phyloP scores from a whole-genome alignment of 2,797 vertebrate genomes.

The Numenius phaeopus region DNA sequence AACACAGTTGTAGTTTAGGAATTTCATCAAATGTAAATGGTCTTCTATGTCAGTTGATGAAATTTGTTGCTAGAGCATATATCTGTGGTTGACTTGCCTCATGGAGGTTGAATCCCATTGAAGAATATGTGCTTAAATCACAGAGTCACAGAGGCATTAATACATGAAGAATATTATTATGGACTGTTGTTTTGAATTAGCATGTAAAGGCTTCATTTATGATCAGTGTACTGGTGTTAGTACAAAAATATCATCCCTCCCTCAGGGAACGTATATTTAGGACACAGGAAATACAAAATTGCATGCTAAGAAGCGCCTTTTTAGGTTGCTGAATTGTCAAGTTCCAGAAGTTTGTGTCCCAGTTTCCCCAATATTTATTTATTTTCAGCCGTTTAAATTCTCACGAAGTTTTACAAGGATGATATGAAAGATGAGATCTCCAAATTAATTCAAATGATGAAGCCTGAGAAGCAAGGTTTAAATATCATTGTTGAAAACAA shows the following conservation, averaged over 20 bases:
- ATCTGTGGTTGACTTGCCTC: background rate
- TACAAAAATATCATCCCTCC: background rate
- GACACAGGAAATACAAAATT: background rate
- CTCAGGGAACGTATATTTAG: background rate
- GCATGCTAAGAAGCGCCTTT: background rate
- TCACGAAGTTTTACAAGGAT: background rate
- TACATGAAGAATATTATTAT: background rate
- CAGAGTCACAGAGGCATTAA: background rate
- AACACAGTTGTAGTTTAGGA: background rate
- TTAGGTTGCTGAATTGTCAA: background rate
- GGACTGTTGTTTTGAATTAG: conserved; percentile 5
- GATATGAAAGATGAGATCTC: background rate
- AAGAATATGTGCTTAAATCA: background rate
- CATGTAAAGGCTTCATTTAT: background rate
- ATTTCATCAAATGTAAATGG: background rate
- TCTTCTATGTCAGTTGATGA: background rate
- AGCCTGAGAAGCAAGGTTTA: background rate
- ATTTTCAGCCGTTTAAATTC: background rate
- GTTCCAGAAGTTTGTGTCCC: background rate
- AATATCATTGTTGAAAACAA: background rate
- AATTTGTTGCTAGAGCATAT: background rate
- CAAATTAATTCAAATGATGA: background rate
- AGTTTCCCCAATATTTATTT: conserved; percentile 10
- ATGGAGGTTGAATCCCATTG: background rate
- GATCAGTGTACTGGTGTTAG: background rate